These are phyloP conservation scores for Ennomos quercinarius DNA, from an alignment of 2,888 invertebrate species.

Conservation along the genomic window DNA sequence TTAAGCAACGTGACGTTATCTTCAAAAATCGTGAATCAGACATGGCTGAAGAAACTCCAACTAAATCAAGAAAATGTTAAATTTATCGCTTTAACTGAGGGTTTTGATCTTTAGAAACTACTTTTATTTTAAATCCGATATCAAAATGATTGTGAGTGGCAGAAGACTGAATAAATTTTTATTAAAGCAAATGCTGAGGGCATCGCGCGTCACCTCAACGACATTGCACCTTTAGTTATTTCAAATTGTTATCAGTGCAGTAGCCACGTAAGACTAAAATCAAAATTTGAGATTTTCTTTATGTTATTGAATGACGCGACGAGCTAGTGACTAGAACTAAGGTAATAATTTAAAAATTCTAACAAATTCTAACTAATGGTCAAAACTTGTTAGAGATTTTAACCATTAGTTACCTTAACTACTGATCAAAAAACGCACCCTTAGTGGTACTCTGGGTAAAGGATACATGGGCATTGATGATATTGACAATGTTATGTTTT, in stretches of 20 bases:
- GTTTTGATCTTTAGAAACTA: slow-evolving; percentile 20
- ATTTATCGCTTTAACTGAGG: slow-evolving; percentile 17
- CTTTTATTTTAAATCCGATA: slow-evolving; percentile 31
- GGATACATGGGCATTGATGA: too few relatives aligned
- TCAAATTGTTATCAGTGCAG: background rate
- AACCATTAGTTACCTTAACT: too few relatives aligned
- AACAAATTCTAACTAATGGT: too few relatives aligned
- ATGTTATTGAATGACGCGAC: too few relatives aligned
- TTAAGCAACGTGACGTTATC: slow-evolving; percentile 17
- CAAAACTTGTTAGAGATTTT: too few relatives aligned
- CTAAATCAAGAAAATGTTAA: slow-evolving; percentile 21
- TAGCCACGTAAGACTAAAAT: background rate
- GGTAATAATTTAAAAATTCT: too few relatives aligned
- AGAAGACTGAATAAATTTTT: slow-evolving; percentile 20
- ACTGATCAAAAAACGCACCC: too few relatives aligned
- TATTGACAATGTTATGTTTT: too few relatives aligned
- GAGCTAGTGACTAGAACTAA: too few relatives aligned
- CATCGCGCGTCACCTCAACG: slow-evolving; percentile 8
- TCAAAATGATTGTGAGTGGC: slow-evolving; percentile 18
- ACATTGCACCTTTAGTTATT: slow-evolving; percentile 10
- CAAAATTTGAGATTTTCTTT: too few relatives aligned
- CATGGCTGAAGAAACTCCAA: slow-evolving; percentile 26
- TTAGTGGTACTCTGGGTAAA: too few relatives aligned
- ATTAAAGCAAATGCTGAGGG: slow-evolving; percentile 10
- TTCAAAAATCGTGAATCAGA: slow-evolving; percentile 23